These are phyloP conservation scores for Eristalis arbustorum DNA, from an alignment of 2,888 invertebrate genomes.

Conservation along the genomic window DNA sequence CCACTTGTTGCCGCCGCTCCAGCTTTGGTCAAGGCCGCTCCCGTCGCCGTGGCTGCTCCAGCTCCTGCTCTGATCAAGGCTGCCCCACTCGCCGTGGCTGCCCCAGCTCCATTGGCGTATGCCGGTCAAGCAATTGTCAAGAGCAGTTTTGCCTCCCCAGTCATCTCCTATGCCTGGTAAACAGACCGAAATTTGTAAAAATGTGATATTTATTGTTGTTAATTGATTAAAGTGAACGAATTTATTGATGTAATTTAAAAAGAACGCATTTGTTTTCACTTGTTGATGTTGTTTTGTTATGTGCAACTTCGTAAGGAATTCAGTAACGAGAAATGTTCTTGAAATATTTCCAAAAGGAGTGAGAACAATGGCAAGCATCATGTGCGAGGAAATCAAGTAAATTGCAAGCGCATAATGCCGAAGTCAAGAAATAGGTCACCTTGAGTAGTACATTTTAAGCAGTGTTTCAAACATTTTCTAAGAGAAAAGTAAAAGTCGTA, in stretches of 20 bases:
- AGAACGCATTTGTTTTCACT: not conserved
- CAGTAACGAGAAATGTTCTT: no score
- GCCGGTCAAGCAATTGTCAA: conserved; percentile 78
- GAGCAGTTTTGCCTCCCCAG: conserved; percentile 77
- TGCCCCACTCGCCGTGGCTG: conserved; percentile 49
- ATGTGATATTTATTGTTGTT: conserved; percentile 29
- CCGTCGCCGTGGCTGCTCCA: not conserved
- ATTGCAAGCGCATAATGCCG: no score
- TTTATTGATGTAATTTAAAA: conserved; percentile 15
- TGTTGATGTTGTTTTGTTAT: no score
- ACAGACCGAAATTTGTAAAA: not conserved
- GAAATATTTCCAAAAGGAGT: no score
- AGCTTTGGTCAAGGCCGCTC: conserved; percentile 21
- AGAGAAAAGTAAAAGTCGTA: no score
- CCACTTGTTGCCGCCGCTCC: conserved; percentile 72
- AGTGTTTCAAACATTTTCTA: no score
- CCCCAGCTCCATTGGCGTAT: conserved; percentile 72
- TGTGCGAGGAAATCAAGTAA: no score
- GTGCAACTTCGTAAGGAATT: no score
- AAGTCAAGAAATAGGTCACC: no score
- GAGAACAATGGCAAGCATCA: no score
- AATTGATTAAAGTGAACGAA: conserved; percentile 44
- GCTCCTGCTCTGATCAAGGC: conserved; percentile 47
- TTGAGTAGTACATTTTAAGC: no score
- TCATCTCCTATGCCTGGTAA: conserved; percentile 78